Evolutionary conservation across 2,797 vertebrate genomes (phyloP).

Genomic region (Discoglossus pictus): DNA sequence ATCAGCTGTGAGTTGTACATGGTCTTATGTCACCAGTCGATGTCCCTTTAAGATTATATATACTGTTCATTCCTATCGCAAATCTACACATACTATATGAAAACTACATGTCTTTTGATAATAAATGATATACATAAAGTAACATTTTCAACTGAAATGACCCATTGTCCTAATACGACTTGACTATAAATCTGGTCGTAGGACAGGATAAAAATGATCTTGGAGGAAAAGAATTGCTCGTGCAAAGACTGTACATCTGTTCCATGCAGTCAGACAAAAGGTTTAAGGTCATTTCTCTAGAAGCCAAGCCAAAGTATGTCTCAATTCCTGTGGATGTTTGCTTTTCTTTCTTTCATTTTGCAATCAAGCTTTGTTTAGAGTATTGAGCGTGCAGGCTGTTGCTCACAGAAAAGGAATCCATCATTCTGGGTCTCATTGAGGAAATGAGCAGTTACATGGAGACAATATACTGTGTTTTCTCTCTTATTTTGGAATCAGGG

Average conservation of each 20-base stretch:
- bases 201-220: background rate
- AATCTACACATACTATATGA: too few species aligned
- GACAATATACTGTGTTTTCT: too few species aligned
- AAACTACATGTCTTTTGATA: too few species aligned
- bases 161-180: conserved; percentile 37
- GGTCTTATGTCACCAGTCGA: too few species aligned
- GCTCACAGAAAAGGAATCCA: background rate
- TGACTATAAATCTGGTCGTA: conserved; percentile 2
- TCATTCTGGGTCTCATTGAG: conserved; percentile 1
- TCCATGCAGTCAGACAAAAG: conserved; percentile 33
- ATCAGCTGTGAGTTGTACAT: too few species aligned
- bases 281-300: conserved; percentile 37
- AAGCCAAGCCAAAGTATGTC: conserved; percentile 17
- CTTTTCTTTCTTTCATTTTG: conserved; percentile 18
- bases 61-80: too few species aligned
- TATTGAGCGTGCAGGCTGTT: background rate
- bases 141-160: conserved; percentile 42
- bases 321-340: conserved; percentile 30
- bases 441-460: conserved; percentile 11
- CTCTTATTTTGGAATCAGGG: too few species aligned
- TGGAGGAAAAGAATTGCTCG: conserved; percentile 3
- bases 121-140: too few species aligned
- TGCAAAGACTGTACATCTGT: conserved; percentile 28
- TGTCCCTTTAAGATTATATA: too few species aligned
- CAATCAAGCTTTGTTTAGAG: conserved; percentile 31